Percentiles rank a stretch among this genome's conserved stretches.
Conservation (phyloP, 2,888 invertebrate genomes). For the Drosophila mulleri region DNA sequence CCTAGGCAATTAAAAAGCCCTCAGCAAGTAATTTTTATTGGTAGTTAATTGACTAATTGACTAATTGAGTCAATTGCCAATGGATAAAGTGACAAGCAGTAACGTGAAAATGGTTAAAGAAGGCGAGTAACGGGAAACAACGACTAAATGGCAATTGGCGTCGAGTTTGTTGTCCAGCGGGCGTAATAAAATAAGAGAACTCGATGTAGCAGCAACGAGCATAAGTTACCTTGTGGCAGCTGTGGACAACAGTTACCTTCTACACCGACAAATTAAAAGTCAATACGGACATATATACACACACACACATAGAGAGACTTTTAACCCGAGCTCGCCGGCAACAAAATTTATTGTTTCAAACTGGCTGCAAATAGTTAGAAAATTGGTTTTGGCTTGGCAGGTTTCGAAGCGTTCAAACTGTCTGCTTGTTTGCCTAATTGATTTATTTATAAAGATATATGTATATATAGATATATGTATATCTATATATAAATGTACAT, state of each 20-base stretch:
- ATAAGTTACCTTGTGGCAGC: conserved; percentile 41
- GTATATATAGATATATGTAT: conserved; percentile 3
- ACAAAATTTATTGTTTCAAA: conserved; percentile 63
- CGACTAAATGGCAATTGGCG: conserved; percentile 25
- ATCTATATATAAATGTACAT: background rate
- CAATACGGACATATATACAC: conserved; percentile 42
- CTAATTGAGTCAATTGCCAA: conserved; percentile 22
- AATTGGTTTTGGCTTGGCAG: conserved; percentile 28
- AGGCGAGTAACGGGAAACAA: background rate
- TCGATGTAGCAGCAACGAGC: conserved; percentile 14
- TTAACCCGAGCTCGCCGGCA: conserved; percentile 1
- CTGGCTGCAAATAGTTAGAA: conserved; percentile 51
- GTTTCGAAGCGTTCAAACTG: conserved; percentile 3
- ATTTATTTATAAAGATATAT: conserved; percentile 43
- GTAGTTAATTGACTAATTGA: conserved; percentile 24
- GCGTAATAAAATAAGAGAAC: conserved; percentile 40
- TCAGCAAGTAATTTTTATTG: conserved; percentile 18
- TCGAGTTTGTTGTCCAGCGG: conserved; percentile 1
- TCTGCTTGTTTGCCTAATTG: conserved; percentile 52
- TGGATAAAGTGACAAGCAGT: conserved; percentile 6
- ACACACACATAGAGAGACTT: background rate
- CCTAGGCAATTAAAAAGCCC: background rate
- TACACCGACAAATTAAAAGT: conserved; percentile 64
- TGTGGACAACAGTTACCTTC: conserved; percentile 36
- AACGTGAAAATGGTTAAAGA: conserved; percentile 14